Conservation (phyloP, 2,113 vertebrate species). For the Rhinolophus ferrumequinum region DNA sequence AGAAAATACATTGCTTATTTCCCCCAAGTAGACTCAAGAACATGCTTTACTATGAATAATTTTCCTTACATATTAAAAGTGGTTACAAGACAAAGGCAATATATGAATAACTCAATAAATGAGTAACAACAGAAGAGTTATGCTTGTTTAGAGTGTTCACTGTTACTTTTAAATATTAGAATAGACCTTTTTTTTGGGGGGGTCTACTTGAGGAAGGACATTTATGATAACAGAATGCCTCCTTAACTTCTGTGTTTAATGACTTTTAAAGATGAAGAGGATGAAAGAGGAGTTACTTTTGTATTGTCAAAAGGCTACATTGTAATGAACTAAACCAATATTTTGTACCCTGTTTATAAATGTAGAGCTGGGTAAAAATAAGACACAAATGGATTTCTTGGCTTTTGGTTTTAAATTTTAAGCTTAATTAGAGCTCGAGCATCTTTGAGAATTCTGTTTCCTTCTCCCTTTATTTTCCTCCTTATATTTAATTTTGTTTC, state of each 20-base stretch:
- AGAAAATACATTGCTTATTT: slow-evolving; percentile 85
- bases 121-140: background rate
- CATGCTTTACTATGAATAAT: slow-evolving; percentile 72
- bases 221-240: slow-evolving; percentile 34
- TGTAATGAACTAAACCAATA: slow-evolving; percentile 70
- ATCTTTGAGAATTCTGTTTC: slow-evolving; percentile 58
- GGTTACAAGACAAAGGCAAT: slow-evolving; percentile 56
- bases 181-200: background rate
- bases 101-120: background rate
- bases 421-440: slow-evolving; percentile 68
- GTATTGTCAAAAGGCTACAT: slow-evolving; percentile 60
- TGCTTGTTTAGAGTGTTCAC: background rate
- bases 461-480: slow-evolving; percentile 3
- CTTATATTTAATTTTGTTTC: slow-evolving; percentile 55
- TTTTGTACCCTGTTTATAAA: slow-evolving; percentile 69
- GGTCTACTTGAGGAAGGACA: slow-evolving; percentile 38
- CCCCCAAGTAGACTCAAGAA: slow-evolving; percentile 83
- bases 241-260: slow-evolving; percentile 57
- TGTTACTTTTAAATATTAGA: slow-evolving; percentile 47
- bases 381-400: slow-evolving; percentile 72
- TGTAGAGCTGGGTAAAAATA: slow-evolving; percentile 72
- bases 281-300: slow-evolving; percentile 52
- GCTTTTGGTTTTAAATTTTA: slow-evolving; percentile 69
- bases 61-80: slow-evolving; percentile 71
- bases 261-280: slow-evolving; percentile 59